A percentile compares a stretch with the other conserved stretches of the same genome.
Conservation (phyloP, 2,888 invertebrate genomes). For the Ryuthela nishihirai region DNA sequence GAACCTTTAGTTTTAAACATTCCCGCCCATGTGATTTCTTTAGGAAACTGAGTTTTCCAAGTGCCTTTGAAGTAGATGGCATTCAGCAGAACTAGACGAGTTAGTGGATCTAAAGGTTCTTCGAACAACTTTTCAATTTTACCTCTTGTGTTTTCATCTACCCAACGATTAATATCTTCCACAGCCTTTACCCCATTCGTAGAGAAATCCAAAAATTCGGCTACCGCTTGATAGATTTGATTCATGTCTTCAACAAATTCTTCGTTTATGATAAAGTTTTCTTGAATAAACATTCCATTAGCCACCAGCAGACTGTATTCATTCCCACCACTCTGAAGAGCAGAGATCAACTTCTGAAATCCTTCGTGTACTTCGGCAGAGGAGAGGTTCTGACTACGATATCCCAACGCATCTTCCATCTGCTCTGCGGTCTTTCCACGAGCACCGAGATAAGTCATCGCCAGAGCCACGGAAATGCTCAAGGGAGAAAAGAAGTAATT, state of each 20-base stretch:
- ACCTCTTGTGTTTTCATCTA: constrained; percentile 11
- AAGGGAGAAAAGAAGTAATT: constrained; percentile 48
- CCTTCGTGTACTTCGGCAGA: constrained; percentile 25
- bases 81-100: constrained; percentile 71
- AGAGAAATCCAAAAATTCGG: constrained; percentile 15
- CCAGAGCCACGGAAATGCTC: constrained; percentile 50
- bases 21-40: constrained; percentile 43
- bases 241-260: constrained; percentile 6
- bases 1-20: constrained; percentile 14
- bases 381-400: too few relatives aligned
- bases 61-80: constrained; percentile 82
- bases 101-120: constrained; percentile 55
- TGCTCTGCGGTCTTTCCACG: constrained; percentile 46
- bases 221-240: constrained; percentile 6
- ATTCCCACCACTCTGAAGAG: constrained; percentile 1
- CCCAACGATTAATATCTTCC: constrained; percentile 23
- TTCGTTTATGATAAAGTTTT: not conserved
- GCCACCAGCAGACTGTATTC: constrained; percentile 8
- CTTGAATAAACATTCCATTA: constrained; percentile 22
- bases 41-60: constrained; percentile 69
- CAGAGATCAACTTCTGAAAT: constrained; percentile 7
- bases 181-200: constrained; percentile 6
- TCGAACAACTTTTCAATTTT: constrained; percentile 14
- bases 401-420: constrained; percentile 43
- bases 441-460: constrained; percentile 51